phyloP scores from a whole-genome alignment of 2,113 vertebrate species.

The Pseudois nayaur region DNA sequence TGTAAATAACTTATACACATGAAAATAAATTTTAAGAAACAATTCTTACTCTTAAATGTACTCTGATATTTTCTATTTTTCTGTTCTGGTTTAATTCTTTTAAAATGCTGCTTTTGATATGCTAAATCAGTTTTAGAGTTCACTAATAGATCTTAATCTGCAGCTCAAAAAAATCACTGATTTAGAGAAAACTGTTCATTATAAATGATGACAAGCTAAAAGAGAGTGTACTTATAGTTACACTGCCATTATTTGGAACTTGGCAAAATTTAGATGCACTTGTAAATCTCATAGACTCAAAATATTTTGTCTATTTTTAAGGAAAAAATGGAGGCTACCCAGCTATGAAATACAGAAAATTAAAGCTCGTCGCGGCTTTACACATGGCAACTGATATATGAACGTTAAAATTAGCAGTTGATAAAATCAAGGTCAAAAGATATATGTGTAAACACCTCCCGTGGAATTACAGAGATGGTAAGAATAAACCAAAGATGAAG shows the following conservation, averaged over 20 bases:
- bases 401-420: background rate
- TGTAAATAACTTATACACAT: background rate
- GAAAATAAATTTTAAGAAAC: background rate
- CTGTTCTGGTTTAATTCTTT: slow-evolving; percentile 7
- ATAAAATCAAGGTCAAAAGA: slow-evolving; percentile 8
- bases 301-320: slow-evolving; percentile 32
- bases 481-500: slow-evolving; percentile 34
- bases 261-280: slow-evolving; percentile 12
- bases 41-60: background rate
- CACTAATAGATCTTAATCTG: background rate
- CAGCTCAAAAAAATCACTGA: background rate
- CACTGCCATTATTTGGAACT: background rate
- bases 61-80: background rate
- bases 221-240: background rate
- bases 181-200: background rate
- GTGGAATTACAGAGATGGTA: background rate
- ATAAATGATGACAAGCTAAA: background rate
- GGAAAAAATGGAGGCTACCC: background rate
- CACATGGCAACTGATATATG: background rate
- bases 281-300: background rate
- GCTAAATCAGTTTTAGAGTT: background rate
- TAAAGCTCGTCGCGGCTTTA: background rate
- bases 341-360: background rate
- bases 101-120: background rate
- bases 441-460: background rate